Percentiles rank a stretch among this genome's conserved stretches.
Evolutionary conservation across 2,113 vertebrate genomes (phyloP).

Genomic region (Formicarius rufipectus): DNA sequence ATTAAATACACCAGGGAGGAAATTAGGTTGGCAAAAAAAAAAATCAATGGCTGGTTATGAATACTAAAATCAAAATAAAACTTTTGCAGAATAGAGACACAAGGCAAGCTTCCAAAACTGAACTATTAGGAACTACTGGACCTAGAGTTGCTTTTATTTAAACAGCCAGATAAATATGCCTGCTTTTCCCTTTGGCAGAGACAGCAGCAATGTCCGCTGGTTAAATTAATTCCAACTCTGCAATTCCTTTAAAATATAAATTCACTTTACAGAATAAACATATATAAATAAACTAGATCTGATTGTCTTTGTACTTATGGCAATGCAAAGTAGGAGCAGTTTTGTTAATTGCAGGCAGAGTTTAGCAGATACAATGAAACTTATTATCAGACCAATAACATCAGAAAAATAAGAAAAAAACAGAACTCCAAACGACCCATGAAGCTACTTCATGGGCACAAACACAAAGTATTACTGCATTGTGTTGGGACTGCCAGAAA

Average conservation of each 20-base stretch:
- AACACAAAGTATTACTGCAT: background rate
- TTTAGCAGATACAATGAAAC: background rate
- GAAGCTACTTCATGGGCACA: background rate
- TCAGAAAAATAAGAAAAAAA: background rate
- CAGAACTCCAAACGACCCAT: background rate
- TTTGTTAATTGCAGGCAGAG: background rate
- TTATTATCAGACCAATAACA: background rate
- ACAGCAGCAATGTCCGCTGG: background rate
- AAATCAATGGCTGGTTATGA: constrained; percentile 58
- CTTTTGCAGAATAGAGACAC: background rate
- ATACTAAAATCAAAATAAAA: constrained; percentile 43
- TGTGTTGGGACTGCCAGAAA: background rate
- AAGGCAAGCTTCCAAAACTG: constrained; percentile 1
- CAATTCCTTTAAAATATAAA: background rate
- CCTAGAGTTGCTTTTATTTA: background rate
- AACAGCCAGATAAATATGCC: background rate
- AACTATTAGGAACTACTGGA: background rate
- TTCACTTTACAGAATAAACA: background rate
- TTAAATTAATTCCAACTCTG: background rate
- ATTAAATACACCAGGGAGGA: constrained; percentile 46
- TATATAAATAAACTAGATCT: background rate
- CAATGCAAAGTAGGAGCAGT: background rate
- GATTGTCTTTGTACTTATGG: background rate
- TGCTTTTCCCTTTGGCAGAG: background rate
- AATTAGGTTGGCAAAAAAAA: constrained; percentile 62